phyloP scores from a whole-genome alignment of 1,140 invertebrate genomes.

The Drosophila watanabei region DNA sequence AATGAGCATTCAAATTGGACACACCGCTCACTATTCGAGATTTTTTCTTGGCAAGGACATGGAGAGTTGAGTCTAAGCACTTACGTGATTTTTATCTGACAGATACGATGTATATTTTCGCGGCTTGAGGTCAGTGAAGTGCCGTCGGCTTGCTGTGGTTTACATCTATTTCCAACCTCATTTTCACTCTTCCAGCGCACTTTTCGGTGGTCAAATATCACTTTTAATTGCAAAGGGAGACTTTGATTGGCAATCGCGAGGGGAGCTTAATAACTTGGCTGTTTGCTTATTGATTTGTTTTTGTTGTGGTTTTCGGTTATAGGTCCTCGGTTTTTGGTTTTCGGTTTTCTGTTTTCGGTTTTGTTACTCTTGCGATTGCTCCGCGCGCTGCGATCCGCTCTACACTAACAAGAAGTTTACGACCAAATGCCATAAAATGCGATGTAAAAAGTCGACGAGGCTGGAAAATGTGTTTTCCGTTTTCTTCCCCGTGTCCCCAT shows the following conservation, averaged over 20 bases:
- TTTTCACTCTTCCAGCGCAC: conserved; percentile 23
- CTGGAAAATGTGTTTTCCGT: conserved; percentile 85
- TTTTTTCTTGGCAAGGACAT: background rate
- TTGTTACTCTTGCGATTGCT: conserved; percentile 39
- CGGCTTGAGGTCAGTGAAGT: conserved; percentile 29
- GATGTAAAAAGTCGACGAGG: conserved; percentile 85
- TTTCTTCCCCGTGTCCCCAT: conserved; percentile 44
- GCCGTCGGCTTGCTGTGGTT: conserved; percentile 25
- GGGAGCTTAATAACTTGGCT: conserved; percentile 36
- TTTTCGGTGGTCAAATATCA: conserved; percentile 18
- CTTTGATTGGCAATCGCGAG: conserved; percentile 21
- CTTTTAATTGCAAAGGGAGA: conserved; percentile 17
- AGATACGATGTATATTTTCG: conserved; percentile 15
- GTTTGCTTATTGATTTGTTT: conserved; percentile 50
- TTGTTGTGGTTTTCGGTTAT: conserved; percentile 14
- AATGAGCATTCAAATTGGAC: conserved; percentile 46
- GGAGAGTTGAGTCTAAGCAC: conserved; percentile 13
- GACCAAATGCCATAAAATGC: conserved; percentile 86
- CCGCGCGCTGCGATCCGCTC: conserved; percentile 80
- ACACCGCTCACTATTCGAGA: conserved; percentile 26
- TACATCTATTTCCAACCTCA: conserved; percentile 16
- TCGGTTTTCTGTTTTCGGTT: conserved; percentile 20
- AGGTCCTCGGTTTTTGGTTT: conserved; percentile 15
- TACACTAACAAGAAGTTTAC: conserved; percentile 85
- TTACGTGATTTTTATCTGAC: conserved; percentile 46